Evolutionary conservation across 2,888 invertebrate species (phyloP).

Genomic region (Xanthorhoe spadicearia): DNA sequence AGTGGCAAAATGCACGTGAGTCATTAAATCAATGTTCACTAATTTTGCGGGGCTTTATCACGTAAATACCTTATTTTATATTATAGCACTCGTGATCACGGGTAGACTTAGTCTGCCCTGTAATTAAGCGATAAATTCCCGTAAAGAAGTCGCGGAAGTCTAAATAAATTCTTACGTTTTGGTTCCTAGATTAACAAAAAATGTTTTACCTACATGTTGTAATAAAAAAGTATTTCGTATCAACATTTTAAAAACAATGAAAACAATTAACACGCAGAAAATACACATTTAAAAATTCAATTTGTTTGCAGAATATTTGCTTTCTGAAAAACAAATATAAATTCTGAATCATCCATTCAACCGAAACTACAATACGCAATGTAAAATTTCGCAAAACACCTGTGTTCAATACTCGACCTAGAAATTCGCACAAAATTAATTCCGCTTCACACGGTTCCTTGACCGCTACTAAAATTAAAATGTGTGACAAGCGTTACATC

Average conservation of each 20-base stretch:
- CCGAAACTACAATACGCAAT: conserved; percentile 3
- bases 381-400: conserved; percentile 25
- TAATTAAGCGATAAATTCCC: too few relatives aligned
- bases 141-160: too few relatives aligned
- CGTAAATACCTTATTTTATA: neutral
- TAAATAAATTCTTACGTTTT: neutral
- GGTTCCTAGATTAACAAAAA: neutral
- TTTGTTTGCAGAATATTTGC: neutral
- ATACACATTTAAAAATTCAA: neutral
- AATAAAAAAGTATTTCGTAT: neutral
- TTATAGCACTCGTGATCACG: too few relatives aligned
- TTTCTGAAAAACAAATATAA: conserved; percentile 5
- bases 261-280: neutral
- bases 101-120: too few relatives aligned
- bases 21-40: too few relatives aligned
- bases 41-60: too few relatives aligned
- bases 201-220: neutral
- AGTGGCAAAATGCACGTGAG: conserved; percentile 39
- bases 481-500: conserved; percentile 45
- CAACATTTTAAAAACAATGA: neutral
- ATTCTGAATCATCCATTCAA: conserved; percentile 15
- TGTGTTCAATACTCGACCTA: conserved; percentile 54
- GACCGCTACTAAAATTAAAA: conserved; percentile 61
- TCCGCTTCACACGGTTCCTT: conserved; percentile 56
- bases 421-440: conserved; percentile 47